Evolutionary conservation across 2,888 invertebrate species (phyloP), one percentile per base, ranked within the genome.

Genomic region (Rotaria socialis): DNA sequence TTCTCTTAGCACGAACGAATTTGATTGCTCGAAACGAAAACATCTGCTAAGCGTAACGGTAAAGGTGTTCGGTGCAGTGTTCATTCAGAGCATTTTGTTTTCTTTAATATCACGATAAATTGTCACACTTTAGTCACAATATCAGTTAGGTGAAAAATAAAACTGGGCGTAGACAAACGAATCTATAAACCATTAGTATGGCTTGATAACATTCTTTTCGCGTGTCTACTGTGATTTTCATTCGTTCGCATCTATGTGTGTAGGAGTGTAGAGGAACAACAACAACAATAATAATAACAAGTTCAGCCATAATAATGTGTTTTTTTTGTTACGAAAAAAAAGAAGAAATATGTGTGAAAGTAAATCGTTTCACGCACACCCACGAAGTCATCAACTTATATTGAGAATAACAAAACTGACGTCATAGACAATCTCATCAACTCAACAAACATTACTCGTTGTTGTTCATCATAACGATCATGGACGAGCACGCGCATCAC

Each of bases 61-160:
- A 35, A 67, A 67, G 67, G 67, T 67, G 67, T 67, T 67, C 19
- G 3, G 22, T 22, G 22, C 22, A 55, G 22, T 35, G 67, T 27
- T 67, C 67, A 35, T 19, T 35, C 50, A 50, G 8, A 50, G 50
- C 2, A 50, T 14, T 67, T 41, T 35, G 16, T 67, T 35, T 27
- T 67, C 35, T 41, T 35, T 35, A 35, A 35, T 67, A 67, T 67
- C 27, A 16, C 27, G 1, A 19, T 67, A 67, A 67, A 67, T 67
- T 67, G 67, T 67, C 67, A 67, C 67, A 67, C 67, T 35, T 67
- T 67, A 67, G 67, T 67, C 67, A 67, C 67, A 67, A 67, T 67
- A 67, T 67, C 67, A 19, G 67, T 67, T 67, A 67, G 67, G 67
- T 41, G 67, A 67, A 67, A 67, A 67, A 67, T 67, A 67, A 67